Conservation (phyloP, 2,797 vertebrate species). For the Saxicola maurus region DNA sequence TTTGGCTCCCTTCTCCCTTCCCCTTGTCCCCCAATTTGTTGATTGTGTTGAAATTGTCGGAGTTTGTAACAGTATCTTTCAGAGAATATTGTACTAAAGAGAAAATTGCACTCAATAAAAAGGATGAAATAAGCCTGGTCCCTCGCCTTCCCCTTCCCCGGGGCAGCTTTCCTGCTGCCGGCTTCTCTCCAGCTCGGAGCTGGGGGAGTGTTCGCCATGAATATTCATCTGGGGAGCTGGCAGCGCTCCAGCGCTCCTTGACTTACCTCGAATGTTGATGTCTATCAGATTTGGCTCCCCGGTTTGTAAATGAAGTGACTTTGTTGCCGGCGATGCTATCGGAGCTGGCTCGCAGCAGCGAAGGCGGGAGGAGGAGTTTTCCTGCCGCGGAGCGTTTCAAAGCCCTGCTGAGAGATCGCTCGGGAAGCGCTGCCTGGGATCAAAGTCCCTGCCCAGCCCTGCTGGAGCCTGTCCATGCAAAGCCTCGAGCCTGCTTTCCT, state of each 20-base stretch:
- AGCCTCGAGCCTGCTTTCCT: background rate
- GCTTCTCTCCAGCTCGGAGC: background rate
- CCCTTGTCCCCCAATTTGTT: slow-evolving; percentile 62
- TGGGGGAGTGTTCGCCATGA: background rate
- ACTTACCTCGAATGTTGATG: background rate
- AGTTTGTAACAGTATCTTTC: slow-evolving; percentile 78
- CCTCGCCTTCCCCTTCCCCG: background rate
- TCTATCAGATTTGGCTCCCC: slow-evolving; percentile 6
- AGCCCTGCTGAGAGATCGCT: background rate
- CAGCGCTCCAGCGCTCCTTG: background rate
- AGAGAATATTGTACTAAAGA: slow-evolving; percentile 75
- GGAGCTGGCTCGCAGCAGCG: background rate
- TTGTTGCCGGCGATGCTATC: background rate
- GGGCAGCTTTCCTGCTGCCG: background rate
- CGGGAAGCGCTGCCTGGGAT: background rate
- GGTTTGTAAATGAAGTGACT: slow-evolving; percentile 11
- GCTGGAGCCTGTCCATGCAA: background rate
- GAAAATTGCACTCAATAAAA: slow-evolving; percentile 82
- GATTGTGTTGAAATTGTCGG: slow-evolving; percentile 75
- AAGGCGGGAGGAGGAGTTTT: background rate
- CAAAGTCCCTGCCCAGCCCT: background rate
- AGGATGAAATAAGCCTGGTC: slow-evolving; percentile 28
- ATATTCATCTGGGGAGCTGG: slow-evolving; percentile 27
- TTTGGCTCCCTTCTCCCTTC: background rate
- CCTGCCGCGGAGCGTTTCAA: background rate